Conservation (phyloP, 1,140 invertebrate genomes). For the Adoxophyes honmai region DNA sequence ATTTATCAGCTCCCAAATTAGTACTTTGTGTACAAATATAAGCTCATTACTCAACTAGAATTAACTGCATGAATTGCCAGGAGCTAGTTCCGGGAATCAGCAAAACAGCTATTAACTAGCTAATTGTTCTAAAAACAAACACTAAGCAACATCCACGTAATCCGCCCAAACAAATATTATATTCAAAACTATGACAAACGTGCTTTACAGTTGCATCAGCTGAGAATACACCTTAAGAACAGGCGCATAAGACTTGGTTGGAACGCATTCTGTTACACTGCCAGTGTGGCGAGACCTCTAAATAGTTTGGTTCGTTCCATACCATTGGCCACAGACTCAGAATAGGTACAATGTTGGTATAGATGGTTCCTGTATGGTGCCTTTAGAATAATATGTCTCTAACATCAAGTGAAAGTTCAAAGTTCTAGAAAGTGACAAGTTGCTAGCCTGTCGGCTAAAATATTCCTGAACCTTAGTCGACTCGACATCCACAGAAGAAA, state of each 20-base stretch:
- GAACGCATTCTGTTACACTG: conserved; percentile 30
- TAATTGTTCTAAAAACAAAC: not conserved
- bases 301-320: too few relatives aligned
- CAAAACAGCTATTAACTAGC: conserved; percentile 1
- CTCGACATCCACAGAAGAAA: too few relatives aligned
- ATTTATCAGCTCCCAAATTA: too few relatives aligned
- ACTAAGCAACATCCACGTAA: conserved; percentile 36
- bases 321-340: too few relatives aligned
- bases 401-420: too few relatives aligned
- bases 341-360: too few relatives aligned
- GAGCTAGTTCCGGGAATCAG: not conserved
- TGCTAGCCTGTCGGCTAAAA: too few relatives aligned
- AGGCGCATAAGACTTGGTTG: conserved; percentile 22
- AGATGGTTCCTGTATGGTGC: too few relatives aligned
- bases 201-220: conserved; percentile 17
- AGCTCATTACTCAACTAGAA: conserved; percentile 5
- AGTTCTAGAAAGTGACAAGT: too few relatives aligned
- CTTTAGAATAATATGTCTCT: too few relatives aligned
- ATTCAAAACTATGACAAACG: conserved; percentile 29
- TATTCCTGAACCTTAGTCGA: too few relatives aligned
- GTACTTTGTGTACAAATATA: not conserved
- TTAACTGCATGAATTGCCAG: not conserved
- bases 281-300: conserved; percentile 35
- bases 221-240: conserved; percentile 33
- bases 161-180: conserved; percentile 42